phyloP scores from a whole-genome alignment of 2,113 vertebrate genomes.

The Himantopus leucocephalus region DNA sequence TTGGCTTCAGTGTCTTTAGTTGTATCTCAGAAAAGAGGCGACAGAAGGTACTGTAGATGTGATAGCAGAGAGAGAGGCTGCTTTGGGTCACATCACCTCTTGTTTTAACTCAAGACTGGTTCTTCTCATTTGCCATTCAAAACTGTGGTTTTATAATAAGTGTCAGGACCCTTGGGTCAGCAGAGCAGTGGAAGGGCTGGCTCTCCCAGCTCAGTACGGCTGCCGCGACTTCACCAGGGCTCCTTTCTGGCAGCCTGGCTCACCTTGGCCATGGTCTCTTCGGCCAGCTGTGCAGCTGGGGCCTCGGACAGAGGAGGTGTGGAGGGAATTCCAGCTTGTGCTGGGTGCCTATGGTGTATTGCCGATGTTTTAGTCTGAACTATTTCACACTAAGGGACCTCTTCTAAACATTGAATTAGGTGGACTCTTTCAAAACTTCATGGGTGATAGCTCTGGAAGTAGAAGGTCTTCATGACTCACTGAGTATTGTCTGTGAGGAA shows the following conservation, averaged over 20 bases:
- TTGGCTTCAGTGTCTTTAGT: neutral
- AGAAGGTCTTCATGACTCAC: constrained; percentile 49
- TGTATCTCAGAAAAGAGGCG: neutral
- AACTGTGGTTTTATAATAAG: neutral
- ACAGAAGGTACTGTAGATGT: neutral
- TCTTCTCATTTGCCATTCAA: neutral
- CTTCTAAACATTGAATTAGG: constrained; percentile 27
- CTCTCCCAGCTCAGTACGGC: neutral
- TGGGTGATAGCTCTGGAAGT: constrained; percentile 38
- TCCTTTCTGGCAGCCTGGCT: neutral
- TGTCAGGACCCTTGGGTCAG: neutral
- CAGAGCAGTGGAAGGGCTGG: neutral
- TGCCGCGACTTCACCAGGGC: neutral
- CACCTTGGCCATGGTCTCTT: neutral
- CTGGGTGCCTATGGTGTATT: neutral
- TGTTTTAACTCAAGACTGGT: neutral
- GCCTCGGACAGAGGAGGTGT: neutral
- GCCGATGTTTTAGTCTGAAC: neutral
- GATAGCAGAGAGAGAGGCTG: neutral
- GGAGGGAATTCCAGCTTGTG: neutral
- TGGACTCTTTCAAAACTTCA: constrained; percentile 26
- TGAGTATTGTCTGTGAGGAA: constrained; percentile 17
- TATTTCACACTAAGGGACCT: neutral
- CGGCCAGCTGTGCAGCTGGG: neutral
- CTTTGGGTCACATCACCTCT: neutral